These are phyloP conservation scores for Antechinus flavipes DNA, from an alignment of 2,113 vertebrate genomes.

Conservation along the genomic window DNA sequence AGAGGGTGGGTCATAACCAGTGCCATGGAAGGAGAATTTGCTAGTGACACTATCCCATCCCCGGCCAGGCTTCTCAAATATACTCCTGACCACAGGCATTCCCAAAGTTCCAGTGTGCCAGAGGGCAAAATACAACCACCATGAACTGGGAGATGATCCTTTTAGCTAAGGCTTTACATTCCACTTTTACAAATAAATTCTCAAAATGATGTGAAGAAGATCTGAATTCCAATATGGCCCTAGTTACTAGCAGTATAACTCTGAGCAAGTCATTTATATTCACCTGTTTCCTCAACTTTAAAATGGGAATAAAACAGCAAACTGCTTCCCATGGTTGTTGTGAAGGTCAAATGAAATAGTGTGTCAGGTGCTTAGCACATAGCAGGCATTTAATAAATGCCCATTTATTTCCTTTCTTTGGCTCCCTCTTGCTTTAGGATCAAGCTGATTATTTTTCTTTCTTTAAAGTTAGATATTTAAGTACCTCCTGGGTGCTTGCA, in stretches of 20 bases:
- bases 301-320: background rate
- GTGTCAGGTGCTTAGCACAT: background rate
- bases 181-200: constrained; percentile 9
- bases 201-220: background rate
- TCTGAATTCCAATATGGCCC: background rate
- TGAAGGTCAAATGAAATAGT: background rate
- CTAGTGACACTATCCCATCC: background rate
- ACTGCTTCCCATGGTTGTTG: background rate
- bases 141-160: background rate
- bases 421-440: background rate
- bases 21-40: background rate
- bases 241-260: background rate
- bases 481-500: background rate
- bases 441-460: background rate
- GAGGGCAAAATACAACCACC: background rate
- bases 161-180: background rate
- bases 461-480: background rate
- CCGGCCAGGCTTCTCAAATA: background rate
- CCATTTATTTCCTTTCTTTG: background rate
- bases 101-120: background rate
- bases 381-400: background rate
- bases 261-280: background rate
- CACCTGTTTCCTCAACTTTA: background rate
- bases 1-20: background rate
- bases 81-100: background rate